Conservation (phyloP, 2,113 vertebrate species). For the Heterochromis multidens region DNA sequence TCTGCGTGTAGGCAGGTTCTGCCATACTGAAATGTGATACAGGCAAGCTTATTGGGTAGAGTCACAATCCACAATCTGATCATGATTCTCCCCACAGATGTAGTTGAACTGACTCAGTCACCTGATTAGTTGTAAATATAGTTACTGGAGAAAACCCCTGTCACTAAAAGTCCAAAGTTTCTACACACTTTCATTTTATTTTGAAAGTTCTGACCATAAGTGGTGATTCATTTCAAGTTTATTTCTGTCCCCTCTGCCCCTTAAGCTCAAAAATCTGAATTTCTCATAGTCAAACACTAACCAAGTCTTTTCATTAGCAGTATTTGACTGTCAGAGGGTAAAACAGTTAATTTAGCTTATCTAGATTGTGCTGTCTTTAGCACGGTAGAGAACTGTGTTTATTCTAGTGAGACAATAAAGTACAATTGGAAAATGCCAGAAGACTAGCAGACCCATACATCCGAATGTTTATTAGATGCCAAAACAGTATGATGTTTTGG, state of each 20-base stretch:
- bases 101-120: not conserved
- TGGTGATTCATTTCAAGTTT: not conserved
- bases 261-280: not conserved
- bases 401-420: not conserved
- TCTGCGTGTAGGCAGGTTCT: not conserved
- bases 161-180: not conserved
- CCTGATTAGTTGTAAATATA: not conserved
- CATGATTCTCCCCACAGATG: not conserved
- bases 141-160: not conserved
- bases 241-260: not conserved
- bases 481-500: not conserved
- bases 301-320: not conserved
- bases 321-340: not conserved
- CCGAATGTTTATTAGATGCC: not conserved
- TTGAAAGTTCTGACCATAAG: not conserved
- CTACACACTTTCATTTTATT: not conserved
- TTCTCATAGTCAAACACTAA: not conserved
- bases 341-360: not conserved
- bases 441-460: not conserved
- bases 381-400: not conserved
- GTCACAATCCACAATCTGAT: not conserved
- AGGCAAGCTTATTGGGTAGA: not conserved
- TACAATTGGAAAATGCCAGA: not conserved
- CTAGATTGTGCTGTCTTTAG: not conserved
- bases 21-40: slow-evolving; percentile 3